Percentiles rank a stretch among this genome's conserved stretches.
These are phyloP conservation scores for Catalaphyllia jardinei DNA, from an alignment of 64 coral and sea anemone species.

Conservation along the genomic window DNA sequence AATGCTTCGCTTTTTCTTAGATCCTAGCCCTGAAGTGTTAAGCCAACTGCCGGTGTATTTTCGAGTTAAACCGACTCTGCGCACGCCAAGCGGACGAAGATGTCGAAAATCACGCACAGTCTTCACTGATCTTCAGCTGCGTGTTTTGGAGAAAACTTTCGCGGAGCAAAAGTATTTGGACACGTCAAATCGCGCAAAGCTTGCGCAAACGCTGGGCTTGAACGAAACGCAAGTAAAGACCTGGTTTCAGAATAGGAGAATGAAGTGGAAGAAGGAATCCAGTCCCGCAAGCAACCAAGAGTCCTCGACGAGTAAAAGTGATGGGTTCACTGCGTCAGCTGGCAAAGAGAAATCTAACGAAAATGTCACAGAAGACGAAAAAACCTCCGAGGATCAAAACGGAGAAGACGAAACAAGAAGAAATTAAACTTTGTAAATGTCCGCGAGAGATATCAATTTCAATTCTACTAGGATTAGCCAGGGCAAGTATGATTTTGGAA, in stretches of 20 bases:
- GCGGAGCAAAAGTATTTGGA: constrained; percentile 69
- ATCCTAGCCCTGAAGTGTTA: constrained; percentile 70
- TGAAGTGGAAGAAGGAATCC: constrained; percentile 76
- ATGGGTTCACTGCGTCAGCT: neutral
- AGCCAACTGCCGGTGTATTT: constrained; percentile 68
- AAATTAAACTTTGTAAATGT: constrained; percentile 19
- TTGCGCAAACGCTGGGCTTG: constrained; percentile 67
- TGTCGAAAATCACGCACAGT: constrained; percentile 71
- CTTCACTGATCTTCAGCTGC: constrained; percentile 67
- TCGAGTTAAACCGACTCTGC: constrained; percentile 62
- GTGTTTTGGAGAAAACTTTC: constrained; percentile 73
- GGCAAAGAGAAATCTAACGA: neutral
- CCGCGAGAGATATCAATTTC: constrained; percentile 19
- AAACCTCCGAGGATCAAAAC: neutral
- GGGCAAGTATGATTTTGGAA: constrained; percentile 1
- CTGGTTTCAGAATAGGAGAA: constrained; percentile 70
- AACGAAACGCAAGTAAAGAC: constrained; percentile 76
- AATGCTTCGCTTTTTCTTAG: constrained; percentile 10
- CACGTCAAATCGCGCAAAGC: constrained; percentile 62
- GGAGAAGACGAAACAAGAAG: neutral
- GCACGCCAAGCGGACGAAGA: constrained; percentile 62
- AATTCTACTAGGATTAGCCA: neutral
- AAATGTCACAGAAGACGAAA: neutral
- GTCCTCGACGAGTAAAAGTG: neutral
- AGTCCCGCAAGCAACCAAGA: neutral